Evolutionary conservation across 2,797 vertebrate genomes (phyloP).

Genomic region (Cyclura pinguis): DNA sequence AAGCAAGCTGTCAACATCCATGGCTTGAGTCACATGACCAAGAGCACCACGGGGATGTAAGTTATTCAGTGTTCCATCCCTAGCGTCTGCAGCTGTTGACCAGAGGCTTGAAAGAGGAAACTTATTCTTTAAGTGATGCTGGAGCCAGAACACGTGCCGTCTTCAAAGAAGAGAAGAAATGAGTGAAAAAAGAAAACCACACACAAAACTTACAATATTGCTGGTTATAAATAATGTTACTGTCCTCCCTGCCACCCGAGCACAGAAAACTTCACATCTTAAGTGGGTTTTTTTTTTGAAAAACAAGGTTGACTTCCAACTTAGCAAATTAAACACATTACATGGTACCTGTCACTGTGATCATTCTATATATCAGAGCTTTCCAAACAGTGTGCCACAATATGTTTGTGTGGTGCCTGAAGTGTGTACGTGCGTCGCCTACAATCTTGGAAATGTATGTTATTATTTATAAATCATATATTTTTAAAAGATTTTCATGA

Average conservation of each 20-base stretch:
- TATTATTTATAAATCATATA: no score
- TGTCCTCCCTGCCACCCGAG: not conserved
- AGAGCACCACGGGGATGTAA: slow-evolving; percentile 62
- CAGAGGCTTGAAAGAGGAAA: slow-evolving; percentile 64
- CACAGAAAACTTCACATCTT: not conserved
- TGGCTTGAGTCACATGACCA: slow-evolving; percentile 76
- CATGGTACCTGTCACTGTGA: not conserved
- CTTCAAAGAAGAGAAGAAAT: slow-evolving; percentile 75
- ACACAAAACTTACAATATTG: slow-evolving; percentile 45
- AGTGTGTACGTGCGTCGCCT: no score
- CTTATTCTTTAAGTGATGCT: slow-evolving; percentile 86
- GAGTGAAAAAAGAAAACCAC: not conserved
- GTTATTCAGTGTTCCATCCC: slow-evolving; percentile 72
- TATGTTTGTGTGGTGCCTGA: no score
- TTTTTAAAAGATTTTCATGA: no score
- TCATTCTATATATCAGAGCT: not conserved
- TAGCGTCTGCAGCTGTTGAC: slow-evolving; percentile 67
- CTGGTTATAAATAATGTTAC: not conserved
- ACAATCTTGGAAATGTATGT: no score
- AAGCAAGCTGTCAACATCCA: slow-evolving; percentile 88
- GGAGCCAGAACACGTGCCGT: slow-evolving; percentile 90
- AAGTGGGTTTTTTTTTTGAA: not conserved
- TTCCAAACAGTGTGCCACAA: no score
- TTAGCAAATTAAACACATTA: not conserved
- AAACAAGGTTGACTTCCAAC: not conserved